These are phyloP conservation scores for Aplysia californica DNA, from an alignment of 1,140 invertebrate genomes.

Conservation along the genomic window DNA sequence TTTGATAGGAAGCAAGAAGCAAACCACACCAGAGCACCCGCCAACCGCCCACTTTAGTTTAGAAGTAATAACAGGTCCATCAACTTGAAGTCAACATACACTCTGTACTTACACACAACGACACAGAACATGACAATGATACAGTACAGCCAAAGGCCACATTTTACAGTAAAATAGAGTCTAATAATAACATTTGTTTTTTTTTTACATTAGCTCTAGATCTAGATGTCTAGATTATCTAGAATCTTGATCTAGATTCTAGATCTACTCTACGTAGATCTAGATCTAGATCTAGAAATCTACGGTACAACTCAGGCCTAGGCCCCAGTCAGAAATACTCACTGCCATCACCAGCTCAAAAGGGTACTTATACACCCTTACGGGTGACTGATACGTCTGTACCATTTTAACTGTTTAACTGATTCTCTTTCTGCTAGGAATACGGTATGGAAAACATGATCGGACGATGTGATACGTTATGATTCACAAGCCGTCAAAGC, in stretches of 20 bases:
- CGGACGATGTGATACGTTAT: neutral
- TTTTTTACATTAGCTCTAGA: neutral
- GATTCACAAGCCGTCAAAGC: neutral
- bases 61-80: too few relatives aligned
- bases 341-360: constrained; percentile 98
- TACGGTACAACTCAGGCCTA: neutral
- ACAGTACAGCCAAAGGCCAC: neutral
- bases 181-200: neutral
- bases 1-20: too few relatives aligned
- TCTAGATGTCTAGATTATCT: neutral
- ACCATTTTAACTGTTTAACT: constrained; percentile 79
- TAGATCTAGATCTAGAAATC: neutral
- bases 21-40: too few relatives aligned
- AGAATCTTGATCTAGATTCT: neutral
- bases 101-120: too few relatives aligned
- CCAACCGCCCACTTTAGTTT: too few relatives aligned
- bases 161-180: neutral
- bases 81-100: too few relatives aligned
- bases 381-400: constrained; percentile 95
- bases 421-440: too few relatives aligned
- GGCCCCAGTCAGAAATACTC: constrained; percentile 70
- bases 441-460: neutral
- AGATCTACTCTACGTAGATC: neutral
- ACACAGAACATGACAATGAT: too few relatives aligned
- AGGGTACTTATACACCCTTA: constrained; percentile 95